Evolutionary conservation across 1,140 invertebrate genomes (phyloP).

Genomic region (Microplitis demolitor): DNA sequence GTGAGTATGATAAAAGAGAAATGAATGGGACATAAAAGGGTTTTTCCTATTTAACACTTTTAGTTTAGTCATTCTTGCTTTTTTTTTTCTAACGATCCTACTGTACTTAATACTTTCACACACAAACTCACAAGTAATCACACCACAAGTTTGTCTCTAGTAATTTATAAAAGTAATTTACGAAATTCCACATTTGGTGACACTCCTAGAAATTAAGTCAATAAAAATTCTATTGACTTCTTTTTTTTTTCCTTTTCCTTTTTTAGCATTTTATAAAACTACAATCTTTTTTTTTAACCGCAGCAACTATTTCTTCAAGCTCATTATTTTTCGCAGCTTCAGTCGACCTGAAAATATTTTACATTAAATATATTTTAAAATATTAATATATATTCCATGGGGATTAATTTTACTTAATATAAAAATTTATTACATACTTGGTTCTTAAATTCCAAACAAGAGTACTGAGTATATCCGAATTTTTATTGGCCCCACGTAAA

Average conservation of each 20-base stretch:
- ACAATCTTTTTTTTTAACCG: slow-evolving; percentile 50
- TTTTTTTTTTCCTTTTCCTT: not conserved
- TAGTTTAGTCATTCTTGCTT: not conserved
- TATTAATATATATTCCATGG: not conserved
- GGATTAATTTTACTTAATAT: not conserved
- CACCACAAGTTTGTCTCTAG: not conserved
- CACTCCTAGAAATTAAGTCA: not conserved
- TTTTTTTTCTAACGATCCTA: not conserved
- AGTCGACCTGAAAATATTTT: slow-evolving; percentile 39
- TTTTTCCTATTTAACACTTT: slow-evolving; percentile 5
- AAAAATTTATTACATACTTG: slow-evolving; percentile 37
- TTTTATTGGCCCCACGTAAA: slow-evolving; percentile 36
- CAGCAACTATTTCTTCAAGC: slow-evolving; percentile 47
- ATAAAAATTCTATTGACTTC: not conserved
- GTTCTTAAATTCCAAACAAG: slow-evolving; percentile 46
- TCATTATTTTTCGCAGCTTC: slow-evolving; percentile 42
- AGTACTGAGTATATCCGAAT: slow-evolving; percentile 44
- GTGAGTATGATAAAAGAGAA: too few relatives aligned
- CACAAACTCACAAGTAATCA: not conserved
- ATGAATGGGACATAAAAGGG: too few relatives aligned
- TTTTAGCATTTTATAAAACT: slow-evolving; percentile 33
- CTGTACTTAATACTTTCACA: slow-evolving; percentile 6
- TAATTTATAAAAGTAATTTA: slow-evolving; percentile 2
- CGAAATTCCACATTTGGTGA: slow-evolving; percentile 14
- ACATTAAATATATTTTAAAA: not conserved